These are phyloP conservation scores for Drosophila mayaguana DNA, from an alignment of 2,888 invertebrate genomes.

Conservation along the genomic window DNA sequence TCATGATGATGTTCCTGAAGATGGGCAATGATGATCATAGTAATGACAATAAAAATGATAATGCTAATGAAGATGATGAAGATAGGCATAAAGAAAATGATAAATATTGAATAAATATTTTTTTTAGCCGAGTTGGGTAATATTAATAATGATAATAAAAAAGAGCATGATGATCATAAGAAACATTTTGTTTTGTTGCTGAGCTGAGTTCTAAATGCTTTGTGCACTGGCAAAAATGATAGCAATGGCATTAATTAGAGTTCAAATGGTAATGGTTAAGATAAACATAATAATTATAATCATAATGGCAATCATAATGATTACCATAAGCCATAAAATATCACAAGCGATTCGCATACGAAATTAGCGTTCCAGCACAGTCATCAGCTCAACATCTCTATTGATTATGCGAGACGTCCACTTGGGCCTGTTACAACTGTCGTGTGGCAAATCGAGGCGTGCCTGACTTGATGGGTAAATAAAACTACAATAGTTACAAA, in stretches of 20 bases:
- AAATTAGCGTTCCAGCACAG: slow-evolving; percentile 6
- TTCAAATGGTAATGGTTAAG: neutral
- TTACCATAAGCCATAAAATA: neutral
- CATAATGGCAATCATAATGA: neutral
- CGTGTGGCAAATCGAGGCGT: slow-evolving; percentile 14
- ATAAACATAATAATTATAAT: neutral
- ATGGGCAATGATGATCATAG: too few species aligned
- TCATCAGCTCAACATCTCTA: neutral
- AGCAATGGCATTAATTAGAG: neutral
- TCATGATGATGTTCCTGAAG: too few species aligned
- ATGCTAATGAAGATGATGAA: neutral
- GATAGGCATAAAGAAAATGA: neutral
- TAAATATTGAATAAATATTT: too few species aligned
- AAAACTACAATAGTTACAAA: slow-evolving; percentile 68
- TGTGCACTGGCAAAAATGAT: neutral
- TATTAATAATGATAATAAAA: neutral
- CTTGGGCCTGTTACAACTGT: slow-evolving; percentile 6
- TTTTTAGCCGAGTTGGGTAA: too few species aligned
- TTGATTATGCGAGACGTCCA: slow-evolving; percentile 13
- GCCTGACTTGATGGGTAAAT: slow-evolving; percentile 43
- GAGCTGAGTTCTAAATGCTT: neutral
- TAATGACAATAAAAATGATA: too few species aligned
- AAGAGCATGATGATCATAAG: neutral
- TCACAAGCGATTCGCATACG: neutral
- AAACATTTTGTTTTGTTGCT: neutral